Percentiles rank a stretch among this genome's conserved stretches.
Conservation (phyloP, 37 sponge, comb jelly and placozoan species). For the Geodia barretti region DNA sequence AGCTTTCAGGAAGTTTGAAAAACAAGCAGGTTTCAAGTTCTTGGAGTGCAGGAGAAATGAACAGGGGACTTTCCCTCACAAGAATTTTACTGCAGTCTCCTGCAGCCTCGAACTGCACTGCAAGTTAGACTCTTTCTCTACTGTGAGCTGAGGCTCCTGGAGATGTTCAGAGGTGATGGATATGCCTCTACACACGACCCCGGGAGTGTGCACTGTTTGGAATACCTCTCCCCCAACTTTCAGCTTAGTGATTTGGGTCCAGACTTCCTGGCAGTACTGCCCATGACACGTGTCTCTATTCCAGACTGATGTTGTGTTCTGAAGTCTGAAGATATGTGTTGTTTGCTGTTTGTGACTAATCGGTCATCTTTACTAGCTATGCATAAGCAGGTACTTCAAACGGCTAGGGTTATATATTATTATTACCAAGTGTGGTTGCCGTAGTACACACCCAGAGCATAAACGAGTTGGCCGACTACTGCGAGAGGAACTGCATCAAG, state of each 20-base stretch:
- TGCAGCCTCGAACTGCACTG: conserved; percentile 45
- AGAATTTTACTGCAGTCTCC: conserved; percentile 22
- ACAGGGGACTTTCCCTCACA: not conserved
- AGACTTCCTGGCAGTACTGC: not conserved
- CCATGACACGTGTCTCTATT: conserved; percentile 1
- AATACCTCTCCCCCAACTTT: conserved; percentile 37
- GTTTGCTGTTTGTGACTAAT: no score
- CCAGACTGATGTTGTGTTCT: no score
- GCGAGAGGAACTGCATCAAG: conserved; percentile 72
- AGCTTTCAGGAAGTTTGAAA: conserved; percentile 29
- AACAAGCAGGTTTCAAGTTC: conserved; percentile 54
- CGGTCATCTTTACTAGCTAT: no score
- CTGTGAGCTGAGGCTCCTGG: conserved; percentile 69
- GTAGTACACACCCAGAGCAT: no score
- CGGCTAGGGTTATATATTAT: no score
- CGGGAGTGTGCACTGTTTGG: not conserved
- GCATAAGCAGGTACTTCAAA: no score
- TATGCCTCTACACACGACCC: conserved; percentile 28
- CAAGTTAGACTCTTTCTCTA: conserved; percentile 70
- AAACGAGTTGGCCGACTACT: conserved; percentile 76
- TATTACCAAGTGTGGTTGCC: no score
- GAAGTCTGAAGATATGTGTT: no score
- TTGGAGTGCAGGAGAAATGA: conserved; percentile 22
- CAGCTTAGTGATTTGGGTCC: not conserved
- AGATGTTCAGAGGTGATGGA: conserved; percentile 65